Conservation (phyloP, 2,888 invertebrate species). For the Bombyx huttoni region DNA sequence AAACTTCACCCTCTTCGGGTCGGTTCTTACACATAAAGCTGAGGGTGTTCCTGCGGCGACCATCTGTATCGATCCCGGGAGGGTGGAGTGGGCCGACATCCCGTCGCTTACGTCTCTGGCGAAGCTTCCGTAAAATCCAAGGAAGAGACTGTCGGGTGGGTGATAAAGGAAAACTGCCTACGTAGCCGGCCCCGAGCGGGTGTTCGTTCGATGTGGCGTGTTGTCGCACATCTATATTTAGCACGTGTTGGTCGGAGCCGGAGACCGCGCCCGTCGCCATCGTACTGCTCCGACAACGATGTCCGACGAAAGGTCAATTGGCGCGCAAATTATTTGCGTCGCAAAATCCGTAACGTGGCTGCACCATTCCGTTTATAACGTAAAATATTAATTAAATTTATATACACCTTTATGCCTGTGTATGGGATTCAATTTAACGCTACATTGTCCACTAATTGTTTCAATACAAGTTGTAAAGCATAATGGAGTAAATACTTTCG, state of each 20-base stretch:
- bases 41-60: conserved; percentile 57
- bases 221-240: conserved; percentile 67
- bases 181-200: conserved; percentile 64
- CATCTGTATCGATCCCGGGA: conserved; percentile 67
- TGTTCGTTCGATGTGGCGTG: conserved; percentile 48
- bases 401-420: no score
- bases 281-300: conserved; percentile 42
- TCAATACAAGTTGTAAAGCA: no score
- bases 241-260: conserved; percentile 55
- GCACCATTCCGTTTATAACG: conserved; percentile 34
- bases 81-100: conserved; percentile 65
- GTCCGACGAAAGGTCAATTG: conserved; percentile 71
- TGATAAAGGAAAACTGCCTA: conserved; percentile 68
- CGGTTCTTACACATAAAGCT: conserved; percentile 8
- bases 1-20: conserved; percentile 23
- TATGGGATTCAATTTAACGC: no score
- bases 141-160: conserved; percentile 63
- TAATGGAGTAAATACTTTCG: no score
- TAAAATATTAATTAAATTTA: not conserved
- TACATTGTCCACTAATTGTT: no score
- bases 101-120: conserved; percentile 55
- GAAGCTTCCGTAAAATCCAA: conserved; percentile 60
- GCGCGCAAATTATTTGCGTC: conserved; percentile 72
- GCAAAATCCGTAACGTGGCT: conserved; percentile 56
- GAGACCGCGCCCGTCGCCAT: conserved; percentile 48